Conservation (phyloP, 2,113 vertebrate genomes). For the Sphaerodactylus townsendi region DNA sequence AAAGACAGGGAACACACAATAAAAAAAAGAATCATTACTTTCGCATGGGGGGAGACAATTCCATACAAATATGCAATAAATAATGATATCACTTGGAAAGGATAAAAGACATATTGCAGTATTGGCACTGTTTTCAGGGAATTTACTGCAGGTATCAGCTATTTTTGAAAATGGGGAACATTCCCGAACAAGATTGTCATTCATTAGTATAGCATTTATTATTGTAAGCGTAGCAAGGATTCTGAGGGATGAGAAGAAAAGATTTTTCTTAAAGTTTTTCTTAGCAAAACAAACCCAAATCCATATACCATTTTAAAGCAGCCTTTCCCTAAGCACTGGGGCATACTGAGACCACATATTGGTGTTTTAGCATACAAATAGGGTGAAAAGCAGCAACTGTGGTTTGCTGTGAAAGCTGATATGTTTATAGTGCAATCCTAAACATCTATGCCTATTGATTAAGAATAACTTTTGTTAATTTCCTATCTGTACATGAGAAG, state of each 20-base stretch:
- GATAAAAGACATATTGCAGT: neutral
- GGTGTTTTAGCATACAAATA: neutral
- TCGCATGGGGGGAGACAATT: neutral
- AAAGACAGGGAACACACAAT: neutral
- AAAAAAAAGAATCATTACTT: neutral
- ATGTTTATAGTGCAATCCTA: no score
- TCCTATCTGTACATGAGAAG: no score
- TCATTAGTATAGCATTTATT: neutral
- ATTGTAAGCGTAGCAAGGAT: neutral
- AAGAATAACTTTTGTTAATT: no score
- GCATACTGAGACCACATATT: neutral
- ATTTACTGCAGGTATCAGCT: neutral
- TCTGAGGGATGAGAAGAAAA: neutral
- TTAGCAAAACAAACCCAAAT: neutral
- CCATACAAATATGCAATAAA: neutral
- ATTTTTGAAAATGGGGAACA: neutral
- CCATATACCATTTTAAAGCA: neutral
- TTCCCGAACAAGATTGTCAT: no score
- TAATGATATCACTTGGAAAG: neutral
- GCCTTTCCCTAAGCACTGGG: neutral
- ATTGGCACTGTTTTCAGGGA: neutral
- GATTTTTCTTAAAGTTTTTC: no score
- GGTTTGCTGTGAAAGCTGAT: no score
- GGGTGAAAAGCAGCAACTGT: no score
- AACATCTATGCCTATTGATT: no score